Percentiles rank a stretch among this genome's conserved stretches.
Evolutionary conservation across 2,888 invertebrate genomes (phyloP).

Genomic region (Drosophila phalerata): DNA sequence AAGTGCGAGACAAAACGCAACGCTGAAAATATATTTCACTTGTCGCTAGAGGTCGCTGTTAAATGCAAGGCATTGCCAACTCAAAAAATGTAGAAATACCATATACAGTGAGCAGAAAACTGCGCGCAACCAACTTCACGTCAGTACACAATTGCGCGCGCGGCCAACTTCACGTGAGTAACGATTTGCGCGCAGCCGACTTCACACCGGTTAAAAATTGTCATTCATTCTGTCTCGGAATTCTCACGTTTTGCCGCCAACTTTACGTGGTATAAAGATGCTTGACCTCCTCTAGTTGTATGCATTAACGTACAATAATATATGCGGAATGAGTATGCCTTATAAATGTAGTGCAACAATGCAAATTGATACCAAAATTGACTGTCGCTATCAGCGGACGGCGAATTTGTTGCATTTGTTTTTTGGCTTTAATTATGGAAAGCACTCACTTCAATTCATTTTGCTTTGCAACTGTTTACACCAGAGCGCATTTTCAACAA

Average conservation of each 20-base stretch:
- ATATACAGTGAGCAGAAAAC: constrained; percentile 4
- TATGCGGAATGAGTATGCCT: constrained; percentile 24
- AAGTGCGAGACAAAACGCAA: constrained; percentile 59
- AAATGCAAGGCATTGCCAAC: constrained; percentile 33
- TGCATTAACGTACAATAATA: constrained; percentile 25
- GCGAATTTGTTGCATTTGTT: constrained; percentile 49
- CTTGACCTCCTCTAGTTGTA: constrained; percentile 31
- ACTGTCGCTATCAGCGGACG: constrained; percentile 21
- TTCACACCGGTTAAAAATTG: constrained; percentile 43
- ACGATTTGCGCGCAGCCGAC: constrained; percentile 26
- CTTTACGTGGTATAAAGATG: constrained; percentile 28
- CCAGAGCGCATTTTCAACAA: constrained; percentile 64
- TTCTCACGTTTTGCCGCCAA: constrained; percentile 42
- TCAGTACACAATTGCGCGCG: constrained; percentile 21
- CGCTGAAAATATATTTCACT: constrained; percentile 56
- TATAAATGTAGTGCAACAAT: constrained; percentile 19
- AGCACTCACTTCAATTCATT: constrained; percentile 78
- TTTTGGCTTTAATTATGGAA: constrained; percentile 45
- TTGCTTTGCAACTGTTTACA: constrained; percentile 60
- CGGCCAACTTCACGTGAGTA: constrained; percentile 40
- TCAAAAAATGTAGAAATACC: neutral
- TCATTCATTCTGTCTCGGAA: constrained; percentile 50
- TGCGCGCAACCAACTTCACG: constrained; percentile 33
- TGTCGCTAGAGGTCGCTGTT: constrained; percentile 51
- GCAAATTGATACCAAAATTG: constrained; percentile 32